Base-by-base conservation (phyloP, 2,797 vertebrate genomes). In the Amblyopsis hoosieri region DNA sequence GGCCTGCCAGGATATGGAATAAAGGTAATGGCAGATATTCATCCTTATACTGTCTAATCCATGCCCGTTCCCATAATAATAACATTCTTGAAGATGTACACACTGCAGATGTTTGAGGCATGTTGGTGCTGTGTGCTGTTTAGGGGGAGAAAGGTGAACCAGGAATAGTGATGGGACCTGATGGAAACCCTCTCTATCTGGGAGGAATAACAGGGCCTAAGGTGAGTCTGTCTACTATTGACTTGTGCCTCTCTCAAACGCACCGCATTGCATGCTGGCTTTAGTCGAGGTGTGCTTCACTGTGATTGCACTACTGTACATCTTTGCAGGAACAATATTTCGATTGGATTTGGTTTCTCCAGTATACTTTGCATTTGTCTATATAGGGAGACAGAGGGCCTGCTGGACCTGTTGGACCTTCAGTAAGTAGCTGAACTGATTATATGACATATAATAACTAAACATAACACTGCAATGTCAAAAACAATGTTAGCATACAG, bases 101-200 rank as follows among this genome's bases (percentile, higher is more conserved):
- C 23, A 29, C 23, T 29, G 29, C 13, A 7, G 53, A 54, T 54
- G 29, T 54, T 12, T 31, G 19, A 57, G 33, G 57, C 4, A 67
- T 10, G 52, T 2, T 59, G 15, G 12, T 53, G 23, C 63, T 1
- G 0, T 53, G 33, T 57, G 29, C 33, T 71, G 50, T 66, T 66
- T 78, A 99, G 97, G 97, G 97, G 0, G 95, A 97, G 63, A 99
- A 98, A 80, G 97, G 97, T 1, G 97, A 98, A 54, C 91, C 96
- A 0, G 96, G 96, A 0, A 53, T 88, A 6, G 72, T 94, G 33
- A 76, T 95, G 3, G 86, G 94, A 64, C 91, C 95, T 0, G 95
- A 98, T 4, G 95, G 96, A 71, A 91, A 75, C 54, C 76, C 81
- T 23, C 54, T 87, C 9, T 67, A 79, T 66, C 63, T 83, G 49